Evolutionary conservation across 2,113 vertebrate species (phyloP), one percentile per base, ranked within the genome.

Genomic region (Jaculus jaculus): DNA sequence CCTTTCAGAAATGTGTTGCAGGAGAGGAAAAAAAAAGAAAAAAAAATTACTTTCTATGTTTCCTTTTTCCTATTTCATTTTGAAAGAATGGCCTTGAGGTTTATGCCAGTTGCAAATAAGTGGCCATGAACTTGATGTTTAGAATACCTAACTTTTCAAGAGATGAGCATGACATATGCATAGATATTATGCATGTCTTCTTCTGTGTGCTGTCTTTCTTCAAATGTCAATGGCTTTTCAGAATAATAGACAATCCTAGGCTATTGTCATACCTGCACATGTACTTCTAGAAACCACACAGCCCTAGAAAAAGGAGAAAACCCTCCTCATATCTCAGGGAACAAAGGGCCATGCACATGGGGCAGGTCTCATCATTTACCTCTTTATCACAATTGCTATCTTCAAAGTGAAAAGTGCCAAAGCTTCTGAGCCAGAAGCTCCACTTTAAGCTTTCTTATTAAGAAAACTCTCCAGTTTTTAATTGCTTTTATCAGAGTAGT

Each of bases 171-270:
- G 87, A 83, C 82, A 90, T 47, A 74, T 73, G 66, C 90, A 88
- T 69, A 81, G 93, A 93, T 83, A 92, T 77, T 84, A 82, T 60
- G 58, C 24, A 23, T 32, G 66, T 90, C 87, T 72, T 58, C 91
- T 87, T 89, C 84, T 74, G 61, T 65, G 28, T 71, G 71, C 81
- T 63, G 51, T 82, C 94, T 95, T 90, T 88, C 74, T 81, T 61
- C 75, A 91, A 93, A 94, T 89, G 93, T 92, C 95, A 94, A 71
- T 96, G 90, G 78, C 90, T 95, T 95, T 93, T 89, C 94, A 96
- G 94, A 97, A 87, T 73, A 77, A 79, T 6, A 92, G 95, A 63
- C 66, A 65, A 77, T 84, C 61, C 94, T 75, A 17, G 63, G n/a
- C n/a, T 39, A 60, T 42, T 65, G 66, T 74, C 78, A 63, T 63